phyloP scores from a whole-genome alignment of 2,797 vertebrate species.

The Rhynchonycteris naso region DNA sequence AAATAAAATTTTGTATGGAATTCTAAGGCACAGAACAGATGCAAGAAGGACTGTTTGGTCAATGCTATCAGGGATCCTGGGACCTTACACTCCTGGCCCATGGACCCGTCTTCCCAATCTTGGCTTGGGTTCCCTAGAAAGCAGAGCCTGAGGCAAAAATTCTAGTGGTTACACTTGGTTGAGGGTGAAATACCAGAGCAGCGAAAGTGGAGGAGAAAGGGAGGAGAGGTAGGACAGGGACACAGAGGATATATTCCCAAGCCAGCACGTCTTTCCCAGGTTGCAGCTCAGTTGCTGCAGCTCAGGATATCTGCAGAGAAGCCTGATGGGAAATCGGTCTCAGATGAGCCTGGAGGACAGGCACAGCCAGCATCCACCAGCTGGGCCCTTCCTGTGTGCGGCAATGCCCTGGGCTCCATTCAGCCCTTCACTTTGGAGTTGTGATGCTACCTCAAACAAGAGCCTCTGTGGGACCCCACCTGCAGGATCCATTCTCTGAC shows the following conservation, averaged over 20 bases:
- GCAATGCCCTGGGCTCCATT: neutral
- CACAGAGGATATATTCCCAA: neutral
- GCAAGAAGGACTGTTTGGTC: neutral
- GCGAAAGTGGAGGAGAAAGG: neutral
- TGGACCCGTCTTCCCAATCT: neutral
- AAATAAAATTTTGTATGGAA: neutral
- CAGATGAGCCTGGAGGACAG: neutral
- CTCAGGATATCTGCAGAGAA: neutral
- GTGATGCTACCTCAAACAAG: neutral
- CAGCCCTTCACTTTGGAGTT: neutral
- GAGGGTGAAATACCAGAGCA: neutral
- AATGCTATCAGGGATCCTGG: neutral
- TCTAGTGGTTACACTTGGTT: neutral
- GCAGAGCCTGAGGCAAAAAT: neutral
- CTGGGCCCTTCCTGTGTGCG: neutral
- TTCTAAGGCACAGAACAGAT: neutral
- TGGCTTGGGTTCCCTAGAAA: neutral
- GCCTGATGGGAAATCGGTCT: rapidly evolving
- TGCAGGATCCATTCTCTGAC: neutral
- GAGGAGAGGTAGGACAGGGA: neutral
- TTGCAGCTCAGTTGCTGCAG: neutral
- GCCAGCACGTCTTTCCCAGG: neutral
- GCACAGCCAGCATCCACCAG: neutral
- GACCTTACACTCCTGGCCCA: neutral
- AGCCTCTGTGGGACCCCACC: neutral